Evolutionary conservation across 2,888 invertebrate genomes (phyloP).

Genomic region (Spilarctia lutea): DNA sequence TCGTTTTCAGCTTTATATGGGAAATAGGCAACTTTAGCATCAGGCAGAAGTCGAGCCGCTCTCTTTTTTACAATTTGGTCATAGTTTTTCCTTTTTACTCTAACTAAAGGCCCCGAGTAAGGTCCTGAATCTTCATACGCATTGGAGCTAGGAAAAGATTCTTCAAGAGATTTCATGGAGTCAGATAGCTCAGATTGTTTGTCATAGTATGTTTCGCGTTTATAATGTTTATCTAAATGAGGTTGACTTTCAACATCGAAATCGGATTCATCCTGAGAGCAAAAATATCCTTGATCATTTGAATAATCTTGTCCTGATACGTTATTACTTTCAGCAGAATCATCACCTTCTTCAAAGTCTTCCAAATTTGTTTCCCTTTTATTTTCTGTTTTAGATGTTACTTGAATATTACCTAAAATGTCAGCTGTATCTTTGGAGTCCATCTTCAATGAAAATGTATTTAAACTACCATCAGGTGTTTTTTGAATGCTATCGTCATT

Average conservation of each 20-base stretch:
- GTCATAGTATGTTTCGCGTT: slow-evolving; percentile 63
- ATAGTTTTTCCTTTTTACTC: slow-evolving; percentile 75
- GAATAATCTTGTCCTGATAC: slow-evolving; percentile 52
- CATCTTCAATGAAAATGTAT: slow-evolving; percentile 37
- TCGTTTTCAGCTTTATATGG: slow-evolving; percentile 75
- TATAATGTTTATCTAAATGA: slow-evolving; percentile 58
- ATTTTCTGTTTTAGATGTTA: slow-evolving; percentile 63
- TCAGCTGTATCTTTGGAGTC: slow-evolving; percentile 54
- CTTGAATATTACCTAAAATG: slow-evolving; percentile 49
- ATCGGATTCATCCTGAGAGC: slow-evolving; percentile 63
- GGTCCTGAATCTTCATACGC: slow-evolving; percentile 62
- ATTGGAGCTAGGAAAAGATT: slow-evolving; percentile 75
- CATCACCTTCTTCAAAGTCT: slow-evolving; percentile 51
- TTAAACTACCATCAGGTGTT: slow-evolving; percentile 51
- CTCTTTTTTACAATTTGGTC: slow-evolving; percentile 66
- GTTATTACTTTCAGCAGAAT: slow-evolving; percentile 53
- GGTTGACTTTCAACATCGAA: slow-evolving; percentile 59
- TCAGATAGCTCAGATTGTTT: slow-evolving; percentile 60
- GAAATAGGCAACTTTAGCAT: slow-evolving; percentile 72
- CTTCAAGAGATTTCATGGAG: slow-evolving; percentile 75
- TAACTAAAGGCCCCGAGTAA: slow-evolving; percentile 69
- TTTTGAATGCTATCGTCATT: slow-evolving; percentile 46
- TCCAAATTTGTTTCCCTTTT: slow-evolving; percentile 72
- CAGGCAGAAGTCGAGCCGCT: slow-evolving; percentile 66
- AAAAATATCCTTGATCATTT: slow-evolving; percentile 57